Conservation (phyloP, 2,888 invertebrate species). For the Embidobia sp. region DNA sequence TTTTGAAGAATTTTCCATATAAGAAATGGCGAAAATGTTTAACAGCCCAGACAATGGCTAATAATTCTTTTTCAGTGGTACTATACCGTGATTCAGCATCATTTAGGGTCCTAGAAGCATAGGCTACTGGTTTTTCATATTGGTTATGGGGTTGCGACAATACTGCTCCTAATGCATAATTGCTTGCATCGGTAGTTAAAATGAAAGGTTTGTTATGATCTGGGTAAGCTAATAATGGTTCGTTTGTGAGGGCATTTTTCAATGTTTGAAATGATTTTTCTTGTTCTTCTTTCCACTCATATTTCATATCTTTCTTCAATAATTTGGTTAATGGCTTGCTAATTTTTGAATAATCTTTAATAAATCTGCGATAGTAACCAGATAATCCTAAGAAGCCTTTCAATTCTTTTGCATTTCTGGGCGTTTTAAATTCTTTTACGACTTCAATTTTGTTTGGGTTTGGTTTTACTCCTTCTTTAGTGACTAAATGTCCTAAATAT, state of each 20-base stretch:
- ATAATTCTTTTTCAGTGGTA: not conserved
- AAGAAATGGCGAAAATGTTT: slow-evolving; percentile 5
- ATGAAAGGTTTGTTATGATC: slow-evolving; percentile 6
- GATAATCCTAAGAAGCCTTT: slow-evolving; percentile 4
- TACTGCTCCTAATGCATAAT: not conserved
- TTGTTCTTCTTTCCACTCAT: slow-evolving; percentile 8
- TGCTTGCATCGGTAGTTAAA: slow-evolving; percentile 3
- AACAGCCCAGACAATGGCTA: not conserved
- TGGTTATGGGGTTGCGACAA: not conserved
- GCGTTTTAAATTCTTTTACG: not conserved
- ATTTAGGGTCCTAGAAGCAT: not conserved
- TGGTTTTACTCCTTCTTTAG: slow-evolving; percentile 1
- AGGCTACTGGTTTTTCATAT: not conserved
- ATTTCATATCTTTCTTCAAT: not conserved
- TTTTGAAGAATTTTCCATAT: not conserved
- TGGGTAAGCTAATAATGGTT: not conserved
- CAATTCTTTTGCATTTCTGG: not conserved
- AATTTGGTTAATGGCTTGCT: slow-evolving; percentile 3
- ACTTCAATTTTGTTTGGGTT: slow-evolving; percentile 1
- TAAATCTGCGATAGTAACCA: not conserved
- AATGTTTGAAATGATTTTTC: slow-evolving; percentile 1
- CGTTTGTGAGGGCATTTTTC: not conserved
- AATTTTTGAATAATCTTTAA: slow-evolving; percentile 1
- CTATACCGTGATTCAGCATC: not conserved
- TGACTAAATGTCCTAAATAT: not conserved